These are phyloP conservation scores for Sebastolobus altivelis DNA, from an alignment of 2,797 vertebrate genomes.

Conservation along the genomic window DNA sequence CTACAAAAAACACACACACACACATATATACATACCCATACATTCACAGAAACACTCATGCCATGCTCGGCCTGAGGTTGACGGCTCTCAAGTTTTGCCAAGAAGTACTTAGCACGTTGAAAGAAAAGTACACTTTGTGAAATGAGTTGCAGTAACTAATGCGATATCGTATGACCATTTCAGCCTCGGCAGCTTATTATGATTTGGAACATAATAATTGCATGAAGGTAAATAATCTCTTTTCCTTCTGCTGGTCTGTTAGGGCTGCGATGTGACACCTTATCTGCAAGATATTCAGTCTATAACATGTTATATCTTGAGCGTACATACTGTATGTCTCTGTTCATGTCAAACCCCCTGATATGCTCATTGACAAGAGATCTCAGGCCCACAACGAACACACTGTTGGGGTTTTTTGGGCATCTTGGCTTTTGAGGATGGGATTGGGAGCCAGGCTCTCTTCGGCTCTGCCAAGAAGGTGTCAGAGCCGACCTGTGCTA, in stretches of 20 bases:
- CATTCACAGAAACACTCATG: conserved; percentile 65
- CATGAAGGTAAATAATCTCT: conserved; percentile 44
- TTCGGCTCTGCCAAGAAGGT: conserved; percentile 68
- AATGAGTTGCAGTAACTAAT: conserved; percentile 54
- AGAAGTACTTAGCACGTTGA: conserved; percentile 63
- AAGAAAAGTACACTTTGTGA: conserved; percentile 59
- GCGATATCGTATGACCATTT: conserved; percentile 53
- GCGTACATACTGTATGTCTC: conserved; percentile 25
- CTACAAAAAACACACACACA: conserved; percentile 67
- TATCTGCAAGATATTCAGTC: conserved; percentile 33
- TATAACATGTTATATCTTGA: conserved; percentile 9
- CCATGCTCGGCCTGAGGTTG: conserved; percentile 69
- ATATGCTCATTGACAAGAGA: conserved; percentile 60
- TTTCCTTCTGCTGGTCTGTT: conserved; percentile 15
- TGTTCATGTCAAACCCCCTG: conserved; percentile 39
- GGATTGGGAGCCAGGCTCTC: conserved; percentile 61
- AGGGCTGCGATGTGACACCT: conserved; percentile 10
- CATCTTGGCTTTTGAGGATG: conserved; percentile 64
- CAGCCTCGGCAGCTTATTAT: conserved; percentile 26
- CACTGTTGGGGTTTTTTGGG: conserved; percentile 46
- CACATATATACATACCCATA: conserved; percentile 15
- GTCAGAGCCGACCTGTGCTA: conserved; percentile 67
- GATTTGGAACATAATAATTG: conserved; percentile 55
- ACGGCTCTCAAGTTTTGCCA: conserved; percentile 73
- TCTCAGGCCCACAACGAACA: conserved; percentile 46